These are phyloP conservation scores for Celastrina argiolus DNA, from an alignment of 2,888 invertebrate species.

Conservation along the genomic window DNA sequence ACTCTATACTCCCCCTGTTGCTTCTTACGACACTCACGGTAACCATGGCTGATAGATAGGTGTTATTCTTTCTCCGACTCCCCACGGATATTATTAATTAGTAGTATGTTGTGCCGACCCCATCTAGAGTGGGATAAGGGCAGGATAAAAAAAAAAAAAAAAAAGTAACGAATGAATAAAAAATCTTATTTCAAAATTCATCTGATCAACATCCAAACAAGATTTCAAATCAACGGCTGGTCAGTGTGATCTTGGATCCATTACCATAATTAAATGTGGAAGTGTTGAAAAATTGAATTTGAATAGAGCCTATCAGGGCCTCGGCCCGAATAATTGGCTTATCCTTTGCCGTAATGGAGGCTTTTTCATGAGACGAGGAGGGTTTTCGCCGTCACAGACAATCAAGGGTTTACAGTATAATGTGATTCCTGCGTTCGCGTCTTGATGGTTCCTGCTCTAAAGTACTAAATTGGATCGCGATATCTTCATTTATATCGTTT, in stretches of 20 bases:
- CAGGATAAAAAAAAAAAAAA: too few relatives aligned
- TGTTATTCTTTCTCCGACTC: too few relatives aligned
- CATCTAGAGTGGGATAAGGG: too few relatives aligned
- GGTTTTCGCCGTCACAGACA: constrained; percentile 33
- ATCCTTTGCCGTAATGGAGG: constrained; percentile 40
- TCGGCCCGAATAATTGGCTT: constrained; percentile 39
- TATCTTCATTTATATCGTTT: neutral
- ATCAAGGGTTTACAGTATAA: constrained; percentile 34
- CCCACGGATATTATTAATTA: too few relatives aligned
- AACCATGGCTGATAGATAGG: too few relatives aligned
- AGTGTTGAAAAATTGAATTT: constrained; percentile 44
- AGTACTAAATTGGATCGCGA: constrained; percentile 14
- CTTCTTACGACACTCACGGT: too few relatives aligned
- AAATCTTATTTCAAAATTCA: too few relatives aligned
- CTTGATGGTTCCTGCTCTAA: constrained; percentile 11
- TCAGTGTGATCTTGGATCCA: constrained; percentile 32
- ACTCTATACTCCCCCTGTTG: too few relatives aligned
- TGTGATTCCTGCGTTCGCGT: constrained; percentile 23
- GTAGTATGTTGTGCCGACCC: too few relatives aligned
- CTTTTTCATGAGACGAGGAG: constrained; percentile 29
- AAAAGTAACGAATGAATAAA: too few relatives aligned
- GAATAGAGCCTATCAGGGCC: constrained; percentile 37
- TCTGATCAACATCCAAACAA: neutral
- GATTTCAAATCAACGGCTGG: neutral
- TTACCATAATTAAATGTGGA: constrained; percentile 37